Percentiles rank a stretch among this genome's conserved stretches.
These are phyloP conservation scores for Alces alces DNA, from an alignment of 2,113 vertebrate species.

Conservation along the genomic window DNA sequence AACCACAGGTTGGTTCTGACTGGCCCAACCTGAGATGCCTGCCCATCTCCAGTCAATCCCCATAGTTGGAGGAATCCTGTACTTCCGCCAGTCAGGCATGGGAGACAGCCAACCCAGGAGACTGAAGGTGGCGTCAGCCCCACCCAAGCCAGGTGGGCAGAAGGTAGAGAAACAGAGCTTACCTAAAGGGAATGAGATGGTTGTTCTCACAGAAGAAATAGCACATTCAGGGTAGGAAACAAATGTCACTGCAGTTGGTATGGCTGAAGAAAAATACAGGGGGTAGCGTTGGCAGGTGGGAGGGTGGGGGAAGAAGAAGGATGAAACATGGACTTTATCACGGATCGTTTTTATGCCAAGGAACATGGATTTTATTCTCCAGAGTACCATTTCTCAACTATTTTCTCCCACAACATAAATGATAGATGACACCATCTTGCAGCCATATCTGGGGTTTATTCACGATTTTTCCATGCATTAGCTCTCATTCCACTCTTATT, in stretches of 20 bases:
- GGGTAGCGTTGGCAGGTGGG: no score
- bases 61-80: neutral
- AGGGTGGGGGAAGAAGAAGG: neutral
- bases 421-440: neutral
- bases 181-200: neutral
- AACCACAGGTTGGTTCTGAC: neutral
- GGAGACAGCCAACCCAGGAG: neutral
- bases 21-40: neutral
- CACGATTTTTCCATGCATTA: neutral
- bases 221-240: neutral
- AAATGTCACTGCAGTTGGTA: neutral
- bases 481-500: neutral
- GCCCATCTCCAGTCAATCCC: neutral
- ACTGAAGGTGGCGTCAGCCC: neutral
- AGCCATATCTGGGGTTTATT: neutral
- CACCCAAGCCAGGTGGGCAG: neutral
- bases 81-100: neutral
- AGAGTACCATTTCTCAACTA: neutral
- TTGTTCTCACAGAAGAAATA: neutral
- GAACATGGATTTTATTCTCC: neutral
- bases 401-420: neutral
- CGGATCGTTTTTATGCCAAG: neutral
- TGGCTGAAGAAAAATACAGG: neutral
- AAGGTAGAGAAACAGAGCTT: neutral
- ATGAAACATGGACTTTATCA: neutral